Conservation (phyloP, 2,113 vertebrate genomes). For the Bettongia penicillata region DNA sequence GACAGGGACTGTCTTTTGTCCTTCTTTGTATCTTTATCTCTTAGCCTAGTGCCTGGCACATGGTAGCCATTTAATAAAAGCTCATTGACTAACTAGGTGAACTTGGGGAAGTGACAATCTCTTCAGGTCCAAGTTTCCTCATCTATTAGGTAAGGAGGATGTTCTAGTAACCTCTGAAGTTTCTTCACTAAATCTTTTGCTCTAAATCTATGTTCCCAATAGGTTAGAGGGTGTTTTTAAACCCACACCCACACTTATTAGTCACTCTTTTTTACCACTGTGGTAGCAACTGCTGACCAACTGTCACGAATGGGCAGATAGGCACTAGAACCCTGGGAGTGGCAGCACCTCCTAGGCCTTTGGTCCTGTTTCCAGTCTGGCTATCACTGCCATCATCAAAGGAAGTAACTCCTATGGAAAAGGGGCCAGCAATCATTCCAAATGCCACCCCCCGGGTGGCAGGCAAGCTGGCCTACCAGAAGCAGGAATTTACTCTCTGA, state of each 20-base stretch:
- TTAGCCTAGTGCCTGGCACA: too few species aligned
- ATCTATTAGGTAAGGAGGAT: not conserved
- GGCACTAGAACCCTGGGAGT: not conserved
- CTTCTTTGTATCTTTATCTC: not conserved
- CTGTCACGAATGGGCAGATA: not conserved
- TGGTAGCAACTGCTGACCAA: not conserved
- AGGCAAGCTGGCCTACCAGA: too few species aligned
- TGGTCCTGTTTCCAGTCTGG: not conserved
- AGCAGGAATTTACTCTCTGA: too few species aligned
- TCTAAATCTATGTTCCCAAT: not conserved
- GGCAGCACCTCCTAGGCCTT: not conserved
- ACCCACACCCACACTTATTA: not conserved
- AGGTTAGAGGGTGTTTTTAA: not conserved
- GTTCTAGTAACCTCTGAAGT: not conserved
- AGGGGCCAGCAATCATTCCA: not conserved
- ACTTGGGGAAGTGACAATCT: not conserved
- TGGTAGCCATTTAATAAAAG: not conserved
- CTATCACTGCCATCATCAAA: too few species aligned
- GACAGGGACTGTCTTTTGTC: not conserved
- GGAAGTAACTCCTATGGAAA: not conserved
- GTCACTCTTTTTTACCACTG: not conserved
- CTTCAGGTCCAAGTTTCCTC: not conserved
- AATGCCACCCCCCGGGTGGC: not conserved
- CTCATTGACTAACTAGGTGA: not conserved
- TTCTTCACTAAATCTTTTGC: not conserved